Evolutionary conservation across 2,113 vertebrate genomes (phyloP).

Genomic region (Calonectris borealis): DNA sequence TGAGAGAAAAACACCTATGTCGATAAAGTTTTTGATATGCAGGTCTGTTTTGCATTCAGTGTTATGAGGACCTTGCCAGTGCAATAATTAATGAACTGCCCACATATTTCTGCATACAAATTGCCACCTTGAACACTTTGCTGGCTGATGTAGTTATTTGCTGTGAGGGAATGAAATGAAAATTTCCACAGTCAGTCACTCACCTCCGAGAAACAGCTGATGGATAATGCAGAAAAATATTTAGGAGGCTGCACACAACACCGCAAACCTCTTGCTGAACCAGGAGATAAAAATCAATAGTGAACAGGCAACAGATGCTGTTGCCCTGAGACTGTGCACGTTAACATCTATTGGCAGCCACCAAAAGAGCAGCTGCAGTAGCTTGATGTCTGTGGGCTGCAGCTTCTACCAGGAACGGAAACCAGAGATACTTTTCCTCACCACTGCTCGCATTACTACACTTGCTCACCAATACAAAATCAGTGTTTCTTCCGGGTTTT

Average conservation of each 20-base stretch:
- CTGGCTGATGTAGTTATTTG: not conserved
- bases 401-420: not conserved
- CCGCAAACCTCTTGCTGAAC: not conserved
- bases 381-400: not conserved
- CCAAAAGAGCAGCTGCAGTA: not conserved
- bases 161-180: not conserved
- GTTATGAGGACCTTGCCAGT: not conserved
- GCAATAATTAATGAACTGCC: not conserved
- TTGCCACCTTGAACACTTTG: not conserved
- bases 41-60: not conserved
- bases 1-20: not conserved
- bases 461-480: not conserved
- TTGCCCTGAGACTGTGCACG: not conserved
- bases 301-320: not conserved
- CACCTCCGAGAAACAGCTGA: not conserved
- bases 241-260: not conserved
- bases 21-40: not conserved
- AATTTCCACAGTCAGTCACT: not conserved
- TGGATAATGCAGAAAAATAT: not conserved
- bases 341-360: not conserved
- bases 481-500: not conserved
- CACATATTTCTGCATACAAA: not conserved
- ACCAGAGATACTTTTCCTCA: not conserved
- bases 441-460: fast-evolving
- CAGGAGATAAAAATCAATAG: not conserved